Base-by-base conservation (phyloP, 2,113 vertebrate species). In the Epinephelus lanceolatus region DNA sequence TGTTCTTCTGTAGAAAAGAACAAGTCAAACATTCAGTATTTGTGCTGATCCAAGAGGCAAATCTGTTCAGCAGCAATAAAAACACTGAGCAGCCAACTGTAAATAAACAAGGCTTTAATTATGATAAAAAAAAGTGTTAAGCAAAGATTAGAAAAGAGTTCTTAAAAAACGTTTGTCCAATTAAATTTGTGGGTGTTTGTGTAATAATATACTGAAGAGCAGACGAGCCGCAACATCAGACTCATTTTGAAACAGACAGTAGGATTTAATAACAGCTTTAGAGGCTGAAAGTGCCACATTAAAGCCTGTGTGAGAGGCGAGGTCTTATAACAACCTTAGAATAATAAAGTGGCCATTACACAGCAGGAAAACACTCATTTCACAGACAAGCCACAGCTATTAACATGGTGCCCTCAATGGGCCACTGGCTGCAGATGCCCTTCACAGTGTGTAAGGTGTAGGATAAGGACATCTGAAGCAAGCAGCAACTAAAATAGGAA, bases 1-100 rank as follows among this genome's bases (percentile, higher is more conserved):
- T 1, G 97, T 95, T 94, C 96, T 97, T 74, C 98, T 99, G 87
- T 8, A 27, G 40, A 86, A 67, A 30, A 86, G 49, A 84, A 63
- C n/a, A 56, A 89, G 6, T 80, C 17, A 66, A 12, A 83, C 25
- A 60, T 21, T 77, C 45, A 86, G 76, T 12, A 21, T 13, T 13
- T 69, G 14, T 60, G 49, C 68, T 69, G n/a, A 40, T 59, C 17
- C 52, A 42, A 53, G 42, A 60, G 13, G 18, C 30, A 60, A 76
- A 57, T 84, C 6, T 47, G 71, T 37, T 59, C 53, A 79, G 5
- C 45, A 69, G 18, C 80, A 15, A 51, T 6, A 25, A 11, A 52
- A 37, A 57, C 37, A 51, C 1, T 5, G 1, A 68, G 76, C 45
- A 13, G 17, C 7, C 40, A 13, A 40, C 33, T 67, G 30, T 4